Conservation (phyloP, 2,797 vertebrate species). For the Kryptopterus vitreolus region DNA sequence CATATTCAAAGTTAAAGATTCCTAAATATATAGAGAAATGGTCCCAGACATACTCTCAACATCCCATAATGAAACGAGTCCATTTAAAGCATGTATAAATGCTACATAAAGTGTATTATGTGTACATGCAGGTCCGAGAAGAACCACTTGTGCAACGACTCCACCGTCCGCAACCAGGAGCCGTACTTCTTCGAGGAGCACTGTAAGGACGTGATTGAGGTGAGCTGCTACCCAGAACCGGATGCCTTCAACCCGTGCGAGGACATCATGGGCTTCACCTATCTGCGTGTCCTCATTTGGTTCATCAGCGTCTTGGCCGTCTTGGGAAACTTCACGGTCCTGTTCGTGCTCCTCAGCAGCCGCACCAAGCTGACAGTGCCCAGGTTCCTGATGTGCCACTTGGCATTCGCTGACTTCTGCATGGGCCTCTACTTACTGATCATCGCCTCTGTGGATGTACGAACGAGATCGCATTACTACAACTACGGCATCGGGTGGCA, state of each 20-base stretch:
- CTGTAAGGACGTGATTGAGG: conserved; percentile 75
- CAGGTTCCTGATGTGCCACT: conserved; percentile 95
- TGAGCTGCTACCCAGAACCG: conserved; percentile 82
- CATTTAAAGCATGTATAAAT: background rate
- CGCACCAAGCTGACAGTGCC: conserved; percentile 90
- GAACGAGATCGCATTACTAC: conserved; percentile 87
- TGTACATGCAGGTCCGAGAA: conserved; percentile 69
- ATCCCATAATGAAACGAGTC: background rate
- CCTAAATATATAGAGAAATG: background rate
- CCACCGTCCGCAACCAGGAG: conserved; percentile 52
- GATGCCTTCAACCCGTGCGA: conserved; percentile 95
- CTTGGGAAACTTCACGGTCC: conserved; percentile 82
- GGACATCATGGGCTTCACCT: conserved; percentile 86
- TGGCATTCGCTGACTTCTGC: conserved; percentile 94
- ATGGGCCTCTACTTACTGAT: conserved; percentile 92
- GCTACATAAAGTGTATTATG: conserved; percentile 5
- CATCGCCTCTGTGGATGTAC: conserved; percentile 86
- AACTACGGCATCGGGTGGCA: conserved; percentile 96
- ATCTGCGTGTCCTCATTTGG: conserved; percentile 90
- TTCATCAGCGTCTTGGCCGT: conserved; percentile 87
- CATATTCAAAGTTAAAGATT: background rate
- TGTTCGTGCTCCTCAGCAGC: conserved; percentile 84
- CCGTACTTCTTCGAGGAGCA: conserved; percentile 68
- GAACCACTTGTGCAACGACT: conserved; percentile 74
- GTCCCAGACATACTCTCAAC: background rate